phyloP scores from a whole-genome alignment of 2,113 vertebrate species.

The Sialia sialis region DNA sequence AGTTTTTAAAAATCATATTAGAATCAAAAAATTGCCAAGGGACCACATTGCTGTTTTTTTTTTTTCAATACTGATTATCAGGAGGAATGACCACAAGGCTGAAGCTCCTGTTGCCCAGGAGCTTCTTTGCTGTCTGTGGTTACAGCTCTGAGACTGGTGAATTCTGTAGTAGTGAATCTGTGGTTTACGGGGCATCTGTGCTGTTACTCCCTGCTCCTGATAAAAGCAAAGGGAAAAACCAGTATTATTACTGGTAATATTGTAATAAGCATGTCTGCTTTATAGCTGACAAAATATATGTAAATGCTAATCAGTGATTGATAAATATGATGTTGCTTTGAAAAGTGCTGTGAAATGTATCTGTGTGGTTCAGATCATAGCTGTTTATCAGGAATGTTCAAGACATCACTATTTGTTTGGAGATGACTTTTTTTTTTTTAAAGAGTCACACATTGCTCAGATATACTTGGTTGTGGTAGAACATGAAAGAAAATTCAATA shows the following conservation, averaged over 20 bases:
- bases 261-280: neutral
- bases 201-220: neutral
- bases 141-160: neutral
- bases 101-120: neutral
- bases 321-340: neutral
- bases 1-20: neutral
- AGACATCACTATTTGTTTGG: neutral
- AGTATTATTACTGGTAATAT: neutral
- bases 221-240: neutral
- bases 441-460: neutral
- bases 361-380: neutral
- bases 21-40: neutral
- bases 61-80: neutral
- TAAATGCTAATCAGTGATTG: neutral
- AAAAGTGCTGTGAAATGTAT: neutral
- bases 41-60: neutral
- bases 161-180: neutral
- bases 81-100: neutral
- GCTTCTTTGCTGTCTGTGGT: neutral
- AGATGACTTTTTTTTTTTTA: neutral
- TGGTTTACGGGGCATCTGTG: neutral
- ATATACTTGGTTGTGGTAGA: neutral
- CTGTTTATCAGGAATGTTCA: neutral
- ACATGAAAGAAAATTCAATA: neutral
- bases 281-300: neutral